Evolutionary conservation across 2,113 vertebrate genomes (phyloP).

Genomic region (Micronycteris hirsuta): DNA sequence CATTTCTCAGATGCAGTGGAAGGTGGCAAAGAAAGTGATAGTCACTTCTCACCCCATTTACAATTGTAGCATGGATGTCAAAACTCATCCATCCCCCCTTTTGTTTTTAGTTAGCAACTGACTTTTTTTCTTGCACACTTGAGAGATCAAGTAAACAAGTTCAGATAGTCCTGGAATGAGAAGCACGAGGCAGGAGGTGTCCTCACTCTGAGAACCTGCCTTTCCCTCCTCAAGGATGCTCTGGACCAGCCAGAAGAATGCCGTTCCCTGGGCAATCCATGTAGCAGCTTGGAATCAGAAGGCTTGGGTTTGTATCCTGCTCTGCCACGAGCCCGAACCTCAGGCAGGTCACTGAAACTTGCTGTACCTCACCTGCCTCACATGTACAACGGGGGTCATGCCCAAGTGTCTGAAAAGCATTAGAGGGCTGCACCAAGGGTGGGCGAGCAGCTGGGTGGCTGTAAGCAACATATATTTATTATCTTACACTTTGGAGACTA

Average conservation of each 20-base stretch:
- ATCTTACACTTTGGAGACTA: background rate
- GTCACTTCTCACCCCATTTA: background rate
- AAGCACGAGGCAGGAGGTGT: background rate
- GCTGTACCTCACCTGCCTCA: accelerated
- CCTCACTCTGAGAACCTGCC: background rate
- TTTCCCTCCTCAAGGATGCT: background rate
- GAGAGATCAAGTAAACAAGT: background rate
- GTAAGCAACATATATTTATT: background rate
- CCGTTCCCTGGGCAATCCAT: background rate
- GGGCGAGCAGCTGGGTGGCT: background rate
- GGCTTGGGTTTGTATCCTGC: background rate
- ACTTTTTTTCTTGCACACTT: background rate
- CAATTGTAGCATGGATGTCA: background rate
- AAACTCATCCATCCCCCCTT: background rate
- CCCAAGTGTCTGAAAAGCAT: background rate
- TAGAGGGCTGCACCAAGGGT: too few species aligned
- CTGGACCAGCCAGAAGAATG: background rate
- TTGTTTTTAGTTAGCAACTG: background rate
- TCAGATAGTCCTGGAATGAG: background rate
- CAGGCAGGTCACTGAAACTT: background rate
- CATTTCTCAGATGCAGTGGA: background rate
- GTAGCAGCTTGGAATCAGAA: background rate
- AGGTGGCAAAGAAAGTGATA: background rate
- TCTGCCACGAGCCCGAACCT: background rate
- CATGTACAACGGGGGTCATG: background rate